These are phyloP conservation scores for Cossypha polioptera DNA, from an alignment of 2,797 vertebrate genomes.

Conservation along the genomic window DNA sequence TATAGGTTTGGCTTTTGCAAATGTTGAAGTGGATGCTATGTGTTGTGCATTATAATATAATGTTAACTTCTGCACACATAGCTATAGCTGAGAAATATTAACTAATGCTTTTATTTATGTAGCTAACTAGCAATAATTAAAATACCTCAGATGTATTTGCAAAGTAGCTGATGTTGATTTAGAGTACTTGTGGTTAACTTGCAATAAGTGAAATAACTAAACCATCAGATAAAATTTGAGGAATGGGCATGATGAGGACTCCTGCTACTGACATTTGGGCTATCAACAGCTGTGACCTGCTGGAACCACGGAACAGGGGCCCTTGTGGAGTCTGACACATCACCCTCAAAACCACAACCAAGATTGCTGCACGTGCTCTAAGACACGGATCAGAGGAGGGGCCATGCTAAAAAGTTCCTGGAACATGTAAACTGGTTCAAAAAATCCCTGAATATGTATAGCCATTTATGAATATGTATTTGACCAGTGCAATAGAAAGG, in stretches of 20 bases:
- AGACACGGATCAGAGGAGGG: not conserved
- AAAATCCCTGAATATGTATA: too few species aligned
- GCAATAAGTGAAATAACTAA: not conserved
- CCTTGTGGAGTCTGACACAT: too few species aligned
- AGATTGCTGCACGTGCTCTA: not conserved
- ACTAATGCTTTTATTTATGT: not conserved
- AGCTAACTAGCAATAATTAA: not conserved
- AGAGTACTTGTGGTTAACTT: not conserved
- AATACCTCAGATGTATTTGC: not conserved
- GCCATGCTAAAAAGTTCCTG: not conserved
- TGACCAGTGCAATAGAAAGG: not conserved
- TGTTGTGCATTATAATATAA: too few species aligned
- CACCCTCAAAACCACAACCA: not conserved
- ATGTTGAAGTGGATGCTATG: not conserved
- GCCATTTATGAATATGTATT: not conserved
- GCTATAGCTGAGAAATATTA: too few species aligned
- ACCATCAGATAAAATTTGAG: not conserved
- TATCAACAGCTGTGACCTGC: not conserved
- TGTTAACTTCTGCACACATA: not conserved
- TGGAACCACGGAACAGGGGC: not conserved
- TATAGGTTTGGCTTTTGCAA: not conserved
- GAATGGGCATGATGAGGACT: fast-evolving
- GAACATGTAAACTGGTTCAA: not conserved
- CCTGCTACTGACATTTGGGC: not conserved
- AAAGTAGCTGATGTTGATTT: not conserved